phyloP scores from a whole-genome alignment of 2,888 invertebrate genomes.

The Drosophila mulleri region DNA sequence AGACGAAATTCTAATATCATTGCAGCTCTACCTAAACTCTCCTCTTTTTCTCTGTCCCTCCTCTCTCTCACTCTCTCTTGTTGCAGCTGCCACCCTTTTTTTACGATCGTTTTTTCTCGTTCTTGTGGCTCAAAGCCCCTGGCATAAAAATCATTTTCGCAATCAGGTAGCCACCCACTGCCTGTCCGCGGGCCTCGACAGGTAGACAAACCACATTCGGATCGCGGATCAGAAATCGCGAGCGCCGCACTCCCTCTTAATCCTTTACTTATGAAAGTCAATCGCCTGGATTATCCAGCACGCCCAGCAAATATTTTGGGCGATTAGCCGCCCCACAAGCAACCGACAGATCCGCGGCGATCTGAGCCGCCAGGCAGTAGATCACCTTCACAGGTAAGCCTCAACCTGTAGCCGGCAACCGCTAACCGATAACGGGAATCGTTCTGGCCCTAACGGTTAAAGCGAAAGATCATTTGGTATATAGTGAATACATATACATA shows the following conservation, averaged over 20 bases:
- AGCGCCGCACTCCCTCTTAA: constrained; percentile 44
- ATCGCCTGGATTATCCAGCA: constrained; percentile 76
- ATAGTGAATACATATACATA: too few species aligned
- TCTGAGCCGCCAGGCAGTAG: neutral
- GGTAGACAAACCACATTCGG: constrained; percentile 42
- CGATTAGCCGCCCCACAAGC: constrained; percentile 71
- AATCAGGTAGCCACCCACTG: constrained; percentile 36
- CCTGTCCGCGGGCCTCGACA: constrained; percentile 6
- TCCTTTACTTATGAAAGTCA: constrained; percentile 81
- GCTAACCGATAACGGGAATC: neutral
- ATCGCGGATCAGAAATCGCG: neutral
- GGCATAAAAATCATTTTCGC: constrained; percentile 23
- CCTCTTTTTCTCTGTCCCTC: neutral
- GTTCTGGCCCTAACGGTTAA: neutral
- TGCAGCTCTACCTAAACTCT: constrained; percentile 26
- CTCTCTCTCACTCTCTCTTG: neutral
- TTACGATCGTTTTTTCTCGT: constrained; percentile 39
- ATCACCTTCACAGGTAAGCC: constrained; percentile 11
- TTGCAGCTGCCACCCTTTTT: constrained; percentile 54
- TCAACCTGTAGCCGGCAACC: neutral
- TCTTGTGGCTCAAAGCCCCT: neutral
- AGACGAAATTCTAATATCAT: neutral
- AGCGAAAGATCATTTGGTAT: too few species aligned
- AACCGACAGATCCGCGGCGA: constrained; percentile 28
- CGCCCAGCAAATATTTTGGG: constrained; percentile 79